phyloP scores from a whole-genome alignment of 2,113 vertebrate genomes.

The Apus apus region DNA sequence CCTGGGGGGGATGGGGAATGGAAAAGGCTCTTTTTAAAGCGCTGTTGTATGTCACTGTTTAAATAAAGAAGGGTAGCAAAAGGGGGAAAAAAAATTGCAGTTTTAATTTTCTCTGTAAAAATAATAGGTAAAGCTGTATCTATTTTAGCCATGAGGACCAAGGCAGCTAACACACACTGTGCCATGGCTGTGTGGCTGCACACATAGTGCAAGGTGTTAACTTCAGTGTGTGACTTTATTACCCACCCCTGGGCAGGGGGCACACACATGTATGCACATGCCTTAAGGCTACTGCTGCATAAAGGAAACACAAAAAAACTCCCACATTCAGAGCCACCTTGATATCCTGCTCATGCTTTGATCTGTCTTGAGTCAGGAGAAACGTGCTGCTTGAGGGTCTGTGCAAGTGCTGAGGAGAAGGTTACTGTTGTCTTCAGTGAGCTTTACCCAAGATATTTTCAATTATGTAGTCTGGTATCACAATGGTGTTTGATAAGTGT shows the following conservation, averaged over 20 bases:
- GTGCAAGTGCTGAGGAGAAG: neutral
- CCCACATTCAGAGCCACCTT: neutral
- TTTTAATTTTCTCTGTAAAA: neutral
- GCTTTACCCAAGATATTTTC: neutral
- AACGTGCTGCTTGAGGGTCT: neutral
- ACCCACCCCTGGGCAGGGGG: neutral
- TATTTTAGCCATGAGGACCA: neutral
- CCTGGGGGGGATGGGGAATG: neutral
- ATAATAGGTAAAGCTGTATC: neutral
- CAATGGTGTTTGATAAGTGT: neutral
- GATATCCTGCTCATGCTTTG: neutral
- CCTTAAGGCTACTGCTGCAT: neutral
- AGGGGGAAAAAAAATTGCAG: neutral
- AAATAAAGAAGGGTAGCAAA: neutral
- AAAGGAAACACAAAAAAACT: neutral
- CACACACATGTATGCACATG: fast-evolving
- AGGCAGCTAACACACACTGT: neutral
- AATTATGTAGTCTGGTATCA: neutral
- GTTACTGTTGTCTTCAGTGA: neutral
- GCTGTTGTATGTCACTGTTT: neutral
- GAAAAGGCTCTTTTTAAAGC: neutral
- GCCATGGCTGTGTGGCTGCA: neutral
- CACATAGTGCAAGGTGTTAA: neutral
- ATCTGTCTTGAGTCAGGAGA: neutral
- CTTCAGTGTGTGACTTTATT: neutral